A percentile compares a stretch with the other conserved stretches of the same genome.
phyloP scores from a whole-genome alignment of 1,140 invertebrate genomes.

The Copidosoma floridanum region DNA sequence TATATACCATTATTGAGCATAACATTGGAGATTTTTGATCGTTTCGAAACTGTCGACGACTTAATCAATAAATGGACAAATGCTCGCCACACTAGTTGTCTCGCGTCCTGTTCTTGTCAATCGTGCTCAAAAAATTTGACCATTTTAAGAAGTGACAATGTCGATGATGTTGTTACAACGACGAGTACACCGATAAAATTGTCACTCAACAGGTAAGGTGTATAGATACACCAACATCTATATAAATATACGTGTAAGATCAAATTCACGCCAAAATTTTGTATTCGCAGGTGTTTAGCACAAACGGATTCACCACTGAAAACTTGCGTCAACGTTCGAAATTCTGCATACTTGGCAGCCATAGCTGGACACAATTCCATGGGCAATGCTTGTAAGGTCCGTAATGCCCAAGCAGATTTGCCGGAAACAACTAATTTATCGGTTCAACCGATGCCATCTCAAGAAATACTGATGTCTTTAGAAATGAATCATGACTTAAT shows the following conservation, averaged over 20 bases:
- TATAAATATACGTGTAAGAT: constrained; percentile 20
- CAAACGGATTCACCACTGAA: constrained; percentile 60
- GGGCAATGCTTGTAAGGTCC: constrained; percentile 55
- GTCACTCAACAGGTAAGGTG: constrained; percentile 9
- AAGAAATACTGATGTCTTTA: constrained; percentile 60
- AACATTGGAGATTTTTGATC: constrained; percentile 76
- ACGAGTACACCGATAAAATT: constrained; percentile 8
- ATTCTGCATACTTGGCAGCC: constrained; percentile 74
- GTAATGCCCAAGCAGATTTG: too few relatives aligned
- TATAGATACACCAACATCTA: background rate
- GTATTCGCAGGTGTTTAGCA: constrained; percentile 55
- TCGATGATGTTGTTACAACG: background rate
- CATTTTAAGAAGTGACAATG: background rate
- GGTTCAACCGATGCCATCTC: constrained; percentile 61
- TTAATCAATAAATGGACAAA: constrained; percentile 42
- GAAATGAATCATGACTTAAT: constrained; percentile 42
- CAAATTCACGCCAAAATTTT: too few relatives aligned
- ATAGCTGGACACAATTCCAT: constrained; percentile 75
- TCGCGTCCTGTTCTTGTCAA: background rate
- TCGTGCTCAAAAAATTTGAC: background rate
- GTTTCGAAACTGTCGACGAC: constrained; percentile 58
- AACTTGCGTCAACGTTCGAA: constrained; percentile 64
- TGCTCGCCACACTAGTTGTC: background rate
- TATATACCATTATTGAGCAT: constrained; percentile 89
- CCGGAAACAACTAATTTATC: too few relatives aligned